Evolutionary conservation across 2,113 vertebrate species (phyloP), one percentile per base, ranked within the genome.

Genomic region (Hippocampus mohnikei): DNA sequence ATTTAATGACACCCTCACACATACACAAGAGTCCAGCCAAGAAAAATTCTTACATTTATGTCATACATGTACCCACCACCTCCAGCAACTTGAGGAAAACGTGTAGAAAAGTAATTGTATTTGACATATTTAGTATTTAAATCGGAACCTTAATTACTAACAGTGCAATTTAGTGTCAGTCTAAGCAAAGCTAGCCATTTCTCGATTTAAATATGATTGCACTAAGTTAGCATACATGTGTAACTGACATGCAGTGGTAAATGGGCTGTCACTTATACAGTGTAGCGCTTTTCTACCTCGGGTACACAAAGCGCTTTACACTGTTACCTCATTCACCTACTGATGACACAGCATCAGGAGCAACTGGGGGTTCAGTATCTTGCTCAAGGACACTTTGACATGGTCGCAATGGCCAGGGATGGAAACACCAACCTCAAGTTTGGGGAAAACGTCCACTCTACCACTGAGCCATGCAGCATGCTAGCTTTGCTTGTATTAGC

Each of bases 401-500:
- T 37, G 33, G 33, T 37, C 33, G 33, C 33, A 37, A 37, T 37
- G 33, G 33, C 33, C 33, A 37, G 33, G 33, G 33, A 37, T 37
- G 33, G 33, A 37, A 37, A 37, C 33, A 37, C 33, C 33, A 37
- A 6, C 33, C 33, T 37, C 33, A 37, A 37, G 33, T 37, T 37
- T 37, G 33, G 33, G 33, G 33, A 37, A 37, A 37, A 37, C 33
- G 33, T 6, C 33, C 33, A 37, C 33, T 37, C 33, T 37, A 37
- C 33, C 33, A 37, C 33, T 37, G 33, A 37, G 33, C 33, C 33
- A 37, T 37, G 87, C 92, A 88, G 83, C 80, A 71, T 95, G 94
- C 95, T 88, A 90, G 83, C 79, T 81, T 81, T 74, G 82, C 77
- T 81, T 74, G 37, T 84, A 73, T 70, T 75, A 85, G 74, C 71